Percentiles rank a stretch among this genome's conserved stretches.
phyloP scores from a whole-genome alignment of 2,888 invertebrate genomes.

The Agrotis ipsilon region DNA sequence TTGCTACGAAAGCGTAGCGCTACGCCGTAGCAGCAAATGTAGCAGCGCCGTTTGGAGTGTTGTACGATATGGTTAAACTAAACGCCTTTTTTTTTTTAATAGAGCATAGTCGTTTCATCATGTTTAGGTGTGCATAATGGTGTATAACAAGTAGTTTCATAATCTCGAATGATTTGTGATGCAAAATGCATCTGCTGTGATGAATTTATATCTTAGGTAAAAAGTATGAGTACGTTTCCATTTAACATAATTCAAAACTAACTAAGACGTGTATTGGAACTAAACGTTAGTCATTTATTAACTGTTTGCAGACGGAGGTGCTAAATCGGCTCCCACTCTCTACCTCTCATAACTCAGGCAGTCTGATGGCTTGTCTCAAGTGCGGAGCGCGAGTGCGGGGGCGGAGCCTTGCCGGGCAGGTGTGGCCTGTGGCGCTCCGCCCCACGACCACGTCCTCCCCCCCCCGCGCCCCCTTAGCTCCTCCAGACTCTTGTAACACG shows the following conservation, averaged over 20 bases:
- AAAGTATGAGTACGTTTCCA: too few species aligned
- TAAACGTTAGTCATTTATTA: background rate
- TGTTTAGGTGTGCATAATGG: too few species aligned
- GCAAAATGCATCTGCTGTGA: too few species aligned
- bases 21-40: conserved; percentile 48
- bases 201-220: too few species aligned
- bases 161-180: too few species aligned
- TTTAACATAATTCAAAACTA: too few species aligned
- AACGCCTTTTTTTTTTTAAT: too few species aligned
- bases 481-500: background rate
- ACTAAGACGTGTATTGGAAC: background rate
- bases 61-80: too few species aligned
- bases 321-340: conserved; percentile 14
- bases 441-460: conserved; percentile 40
- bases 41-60: background rate
- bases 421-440: conserved; percentile 70
- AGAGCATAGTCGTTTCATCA: too few species aligned
- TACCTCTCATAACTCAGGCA: conserved; percentile 61
- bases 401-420: conserved; percentile 72
- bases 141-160: too few species aligned
- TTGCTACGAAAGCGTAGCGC: conserved; percentile 49
- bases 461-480: conserved; percentile 12
- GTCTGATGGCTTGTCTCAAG: conserved; percentile 19
- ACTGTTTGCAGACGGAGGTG: background rate
- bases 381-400: conserved; percentile 62